Evolutionary conservation across 2,797 vertebrate species (phyloP), one percentile per base, ranked within the genome.

Genomic region (Neoniphon sammara): DNA sequence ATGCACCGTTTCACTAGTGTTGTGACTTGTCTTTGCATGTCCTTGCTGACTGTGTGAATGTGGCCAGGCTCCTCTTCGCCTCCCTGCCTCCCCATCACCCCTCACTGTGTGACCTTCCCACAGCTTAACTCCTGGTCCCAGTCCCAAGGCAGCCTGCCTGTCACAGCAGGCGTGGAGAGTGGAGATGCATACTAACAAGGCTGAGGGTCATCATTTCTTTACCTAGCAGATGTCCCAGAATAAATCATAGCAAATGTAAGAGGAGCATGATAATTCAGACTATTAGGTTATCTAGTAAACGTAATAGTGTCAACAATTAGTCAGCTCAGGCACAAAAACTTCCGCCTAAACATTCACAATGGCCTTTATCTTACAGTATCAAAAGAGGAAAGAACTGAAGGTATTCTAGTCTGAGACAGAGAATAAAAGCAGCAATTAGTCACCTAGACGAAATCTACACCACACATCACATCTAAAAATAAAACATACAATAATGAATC

Each of bases 101-200:
- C 77, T 64, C 44, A 70, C 85, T 87, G 74, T 70, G 75, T 87
- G 87, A 92, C 92, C 91, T 93, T 92, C 88, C 85, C 77, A 81
- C 67, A 78, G 82, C 58, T 15, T 74, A 86, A 76, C 81, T 85
- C 77, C 60, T 30, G 78, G 70, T 88, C 85, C 80, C 86, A 56
- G 82, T 88, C 80, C 86, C 83, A 68, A 70, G 79, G 69, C 87
- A 44, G 70, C 34, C 69, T 69, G 75, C 27, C 78, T 75, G 79
- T 81, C 80, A 87, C 66, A 68, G 84, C 78, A 77, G 80, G 74
- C 78, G 17, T 56, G 9, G 57, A 70, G 76, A 70, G 68, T 59
- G 0, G 34, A 52, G 70, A 39, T 6, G 84, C 86, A 91, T 91
- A 88, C 87, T 75, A 90, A 92, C 55, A 67, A 81, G 70, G 69